A percentile compares a stretch with the other conserved stretches of the same genome.
phyloP scores from a whole-genome alignment of 2,113 vertebrate genomes.

The Pitta sordida region DNA sequence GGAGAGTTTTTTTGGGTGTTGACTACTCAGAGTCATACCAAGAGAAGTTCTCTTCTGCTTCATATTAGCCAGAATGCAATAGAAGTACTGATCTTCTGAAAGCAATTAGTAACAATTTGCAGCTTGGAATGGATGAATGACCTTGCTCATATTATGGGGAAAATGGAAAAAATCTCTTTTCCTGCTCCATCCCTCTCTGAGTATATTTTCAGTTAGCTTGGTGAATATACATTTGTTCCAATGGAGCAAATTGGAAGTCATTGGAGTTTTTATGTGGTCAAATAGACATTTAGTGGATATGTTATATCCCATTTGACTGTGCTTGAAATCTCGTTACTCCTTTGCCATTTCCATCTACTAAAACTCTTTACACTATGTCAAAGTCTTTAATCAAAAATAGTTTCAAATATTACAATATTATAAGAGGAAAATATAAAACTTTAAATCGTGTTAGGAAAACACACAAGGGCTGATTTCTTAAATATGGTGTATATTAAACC shows the following conservation, averaged over 20 bases:
- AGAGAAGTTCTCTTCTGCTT: constrained; percentile 53
- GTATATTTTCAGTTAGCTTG: constrained; percentile 54
- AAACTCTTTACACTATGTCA: constrained; percentile 57
- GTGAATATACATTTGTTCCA: constrained; percentile 11
- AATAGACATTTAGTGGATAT: constrained; percentile 42
- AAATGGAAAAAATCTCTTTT: constrained; percentile 46
- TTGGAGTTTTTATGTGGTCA: constrained; percentile 47
- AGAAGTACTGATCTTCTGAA: constrained; percentile 51
- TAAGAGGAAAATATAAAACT: constrained; percentile 67
- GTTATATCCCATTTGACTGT: constrained; percentile 51
- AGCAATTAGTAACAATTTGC: constrained; percentile 27
- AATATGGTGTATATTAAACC: constrained; percentile 66
- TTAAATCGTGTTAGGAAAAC: constrained; percentile 68
- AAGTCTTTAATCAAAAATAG: constrained; percentile 71
- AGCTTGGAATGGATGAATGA: constrained; percentile 52
- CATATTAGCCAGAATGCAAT: constrained; percentile 49
- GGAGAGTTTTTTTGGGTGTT: constrained; percentile 6
- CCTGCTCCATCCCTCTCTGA: not conserved
- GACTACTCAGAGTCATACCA: constrained; percentile 26
- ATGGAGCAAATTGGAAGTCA: not conserved
- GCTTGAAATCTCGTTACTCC: constrained; percentile 47
- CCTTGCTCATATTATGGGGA: constrained; percentile 38
- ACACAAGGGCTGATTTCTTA: constrained; percentile 75
- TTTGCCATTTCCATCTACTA: constrained; percentile 55
- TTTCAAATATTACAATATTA: constrained; percentile 66